A percentile compares a stretch with the other conserved stretches of the same genome.
Conservation (phyloP, 2,113 vertebrate species). For the Cinclus mexicanus region DNA sequence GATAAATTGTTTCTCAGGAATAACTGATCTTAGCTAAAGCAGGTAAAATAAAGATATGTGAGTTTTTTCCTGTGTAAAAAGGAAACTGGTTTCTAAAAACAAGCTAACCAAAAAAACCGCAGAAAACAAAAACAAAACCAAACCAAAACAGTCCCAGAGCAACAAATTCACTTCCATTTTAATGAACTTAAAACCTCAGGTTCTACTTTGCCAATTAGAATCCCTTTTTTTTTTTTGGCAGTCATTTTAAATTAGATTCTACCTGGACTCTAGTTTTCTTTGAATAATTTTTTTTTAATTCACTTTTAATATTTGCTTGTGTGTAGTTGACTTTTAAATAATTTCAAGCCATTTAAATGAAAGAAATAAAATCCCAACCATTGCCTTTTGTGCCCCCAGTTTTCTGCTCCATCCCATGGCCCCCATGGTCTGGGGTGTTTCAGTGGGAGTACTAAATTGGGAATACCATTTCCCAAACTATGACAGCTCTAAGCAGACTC, state of each 20-base stretch:
- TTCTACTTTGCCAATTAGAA: background rate
- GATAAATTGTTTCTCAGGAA: background rate
- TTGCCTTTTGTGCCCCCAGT: background rate
- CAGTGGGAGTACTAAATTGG: background rate
- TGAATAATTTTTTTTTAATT: background rate
- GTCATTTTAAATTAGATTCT: background rate
- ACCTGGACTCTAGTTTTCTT: background rate
- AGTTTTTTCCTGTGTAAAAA: background rate
- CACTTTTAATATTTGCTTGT: background rate
- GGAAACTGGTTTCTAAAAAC: background rate
- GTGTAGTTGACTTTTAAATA: background rate
- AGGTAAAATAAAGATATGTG: background rate
- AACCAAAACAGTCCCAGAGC: background rate
- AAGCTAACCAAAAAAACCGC: background rate
- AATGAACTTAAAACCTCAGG: background rate
- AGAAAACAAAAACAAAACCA: no score
- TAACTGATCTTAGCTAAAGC: background rate
- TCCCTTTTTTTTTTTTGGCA: background rate
- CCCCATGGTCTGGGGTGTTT: background rate
- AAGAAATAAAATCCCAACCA: background rate
- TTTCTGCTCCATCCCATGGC: background rate
- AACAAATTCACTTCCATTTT: background rate
- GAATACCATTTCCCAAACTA: background rate
- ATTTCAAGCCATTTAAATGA: background rate
- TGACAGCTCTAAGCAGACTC: constrained; percentile 19